These are phyloP conservation scores for Pectinophora gossypiella DNA, from an alignment of 1,140 invertebrate species.

Conservation along the genomic window DNA sequence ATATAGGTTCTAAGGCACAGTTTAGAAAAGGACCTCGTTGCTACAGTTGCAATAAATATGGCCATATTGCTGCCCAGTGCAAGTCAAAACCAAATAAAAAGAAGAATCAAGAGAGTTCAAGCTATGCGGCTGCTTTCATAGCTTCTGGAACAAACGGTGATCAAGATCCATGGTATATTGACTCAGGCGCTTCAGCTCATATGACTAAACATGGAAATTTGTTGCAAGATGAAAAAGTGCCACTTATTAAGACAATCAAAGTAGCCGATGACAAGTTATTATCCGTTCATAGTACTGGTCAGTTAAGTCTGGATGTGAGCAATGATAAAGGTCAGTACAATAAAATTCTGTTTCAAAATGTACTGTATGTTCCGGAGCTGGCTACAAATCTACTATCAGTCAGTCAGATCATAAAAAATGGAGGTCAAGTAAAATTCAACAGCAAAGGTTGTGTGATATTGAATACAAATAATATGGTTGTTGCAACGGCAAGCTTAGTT, in stretches of 20 bases:
- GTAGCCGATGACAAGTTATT: constrained; percentile 24
- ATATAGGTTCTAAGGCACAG: too few relatives aligned
- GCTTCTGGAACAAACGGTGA: neutral
- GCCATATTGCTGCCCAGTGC: neutral
- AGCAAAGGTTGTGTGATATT: constrained; percentile 23
- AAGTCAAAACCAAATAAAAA: neutral
- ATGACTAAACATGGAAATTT: neutral
- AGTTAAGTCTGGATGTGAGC: constrained; percentile 16
- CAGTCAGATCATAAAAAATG: constrained; percentile 21
- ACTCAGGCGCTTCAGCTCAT: neutral
- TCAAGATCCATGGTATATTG: neutral
- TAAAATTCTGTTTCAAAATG: neutral
- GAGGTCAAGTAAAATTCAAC: constrained; percentile 31
- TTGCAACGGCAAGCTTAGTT: constrained; percentile 18
- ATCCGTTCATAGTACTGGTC: constrained; percentile 16
- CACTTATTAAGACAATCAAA: neutral
- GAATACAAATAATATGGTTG: constrained; percentile 18
- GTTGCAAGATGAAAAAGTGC: neutral
- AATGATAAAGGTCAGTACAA: neutral
- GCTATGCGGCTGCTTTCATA: too few relatives aligned
- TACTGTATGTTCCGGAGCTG: constrained; percentile 2
- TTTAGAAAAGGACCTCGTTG: neutral
- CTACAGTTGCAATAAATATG: constrained; percentile 1
- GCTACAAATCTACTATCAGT: constrained; percentile 2
- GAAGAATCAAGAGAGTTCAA: too few relatives aligned